A percentile compares a stretch with the other conserved stretches of the same genome.
Conservation (phyloP, 2,113 vertebrate genomes). For the Gopherus flavomarginatus region DNA sequence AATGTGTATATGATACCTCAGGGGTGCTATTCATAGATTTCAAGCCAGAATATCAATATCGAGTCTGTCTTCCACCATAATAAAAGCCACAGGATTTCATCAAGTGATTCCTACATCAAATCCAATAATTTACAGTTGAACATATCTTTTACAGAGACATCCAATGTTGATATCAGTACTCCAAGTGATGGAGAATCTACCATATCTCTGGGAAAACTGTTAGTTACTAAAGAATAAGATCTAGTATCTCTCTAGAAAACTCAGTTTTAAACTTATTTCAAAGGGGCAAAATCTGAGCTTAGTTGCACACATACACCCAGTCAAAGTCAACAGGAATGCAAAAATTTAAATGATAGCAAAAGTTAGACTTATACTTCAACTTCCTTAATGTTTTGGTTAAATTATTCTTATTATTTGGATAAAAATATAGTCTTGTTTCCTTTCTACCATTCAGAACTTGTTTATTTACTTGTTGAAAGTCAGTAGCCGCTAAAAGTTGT, state of each 20-base stretch:
- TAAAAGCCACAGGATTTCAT: not conserved
- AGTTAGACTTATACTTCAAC: not conserved
- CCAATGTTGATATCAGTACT: not conserved
- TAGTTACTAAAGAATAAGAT: not conserved
- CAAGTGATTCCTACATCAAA: not conserved
- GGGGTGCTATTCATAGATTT: not conserved
- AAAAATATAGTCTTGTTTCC: slow-evolving; percentile 1
- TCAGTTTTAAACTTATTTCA: not conserved
- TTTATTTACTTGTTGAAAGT: slow-evolving; percentile 20
- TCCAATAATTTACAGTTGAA: not conserved
- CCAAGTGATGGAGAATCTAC: not conserved
- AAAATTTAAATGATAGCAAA: not conserved
- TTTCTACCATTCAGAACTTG: not conserved
- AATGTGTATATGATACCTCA: not conserved
- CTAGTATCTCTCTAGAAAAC: not conserved
- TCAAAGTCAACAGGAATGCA: not conserved
- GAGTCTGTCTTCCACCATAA: not conserved
- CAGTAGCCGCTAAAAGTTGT: not conserved
- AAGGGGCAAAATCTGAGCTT: not conserved
- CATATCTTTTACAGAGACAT: not conserved
- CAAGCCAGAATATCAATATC: not conserved
- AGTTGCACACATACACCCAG: accelerated
- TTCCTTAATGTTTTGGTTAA: not conserved
- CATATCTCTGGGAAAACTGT: not conserved
- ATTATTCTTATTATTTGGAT: not conserved